Percentiles rank a stretch among this genome's conserved stretches.
Conservation (phyloP, 1,140 invertebrate species). For the Sycobia sp. region DNA sequence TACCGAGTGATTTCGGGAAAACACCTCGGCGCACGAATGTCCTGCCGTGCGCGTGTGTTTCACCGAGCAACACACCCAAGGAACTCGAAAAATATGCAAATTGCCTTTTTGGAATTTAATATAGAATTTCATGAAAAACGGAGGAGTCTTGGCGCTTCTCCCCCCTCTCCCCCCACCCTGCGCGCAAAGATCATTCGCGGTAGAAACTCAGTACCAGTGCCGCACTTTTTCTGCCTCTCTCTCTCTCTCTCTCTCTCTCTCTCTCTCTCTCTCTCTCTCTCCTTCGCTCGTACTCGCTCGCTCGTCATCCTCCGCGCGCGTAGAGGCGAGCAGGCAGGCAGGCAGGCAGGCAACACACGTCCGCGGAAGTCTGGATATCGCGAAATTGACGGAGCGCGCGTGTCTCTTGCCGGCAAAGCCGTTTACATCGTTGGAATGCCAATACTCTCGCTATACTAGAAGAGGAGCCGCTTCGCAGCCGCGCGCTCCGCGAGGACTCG, state of each 20-base stretch:
- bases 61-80: background rate
- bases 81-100: slow-evolving; percentile 6
- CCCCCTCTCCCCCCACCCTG: no score
- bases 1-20: no score
- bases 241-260: background rate
- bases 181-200: no score
- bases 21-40: no score
- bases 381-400: slow-evolving; percentile 14
- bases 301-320: no score
- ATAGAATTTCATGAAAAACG: slow-evolving; percentile 11
- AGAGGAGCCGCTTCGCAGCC: no score
- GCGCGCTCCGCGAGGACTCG: no score
- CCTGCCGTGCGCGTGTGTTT: background rate
- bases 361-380: background rate
- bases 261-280: background rate
- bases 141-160: background rate
- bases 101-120: slow-evolving; percentile 24
- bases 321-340: no score
- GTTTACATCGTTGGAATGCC: slow-evolving; percentile 42
- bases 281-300: no score
- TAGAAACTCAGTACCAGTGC: no score
- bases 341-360: background rate
- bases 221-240: no score
- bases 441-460: slow-evolving; percentile 39
- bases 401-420: slow-evolving; percentile 8